Evolutionary conservation across 2,888 invertebrate species (phyloP).

Genomic region (Hermaeophaga mercurialis): DNA sequence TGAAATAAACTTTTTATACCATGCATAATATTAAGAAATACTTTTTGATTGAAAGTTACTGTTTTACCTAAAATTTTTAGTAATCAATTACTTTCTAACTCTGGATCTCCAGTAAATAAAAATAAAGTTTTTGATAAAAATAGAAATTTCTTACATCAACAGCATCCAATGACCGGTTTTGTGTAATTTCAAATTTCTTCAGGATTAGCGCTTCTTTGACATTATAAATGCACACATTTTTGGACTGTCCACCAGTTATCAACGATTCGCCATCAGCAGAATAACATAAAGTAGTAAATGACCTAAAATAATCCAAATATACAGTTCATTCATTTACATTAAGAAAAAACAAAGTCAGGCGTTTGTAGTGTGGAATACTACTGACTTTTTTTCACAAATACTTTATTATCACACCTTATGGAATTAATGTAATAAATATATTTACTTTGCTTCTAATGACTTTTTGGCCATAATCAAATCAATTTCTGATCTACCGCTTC

Average conservation of each 20-base stretch:
- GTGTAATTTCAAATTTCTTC: slow-evolving; percentile 92
- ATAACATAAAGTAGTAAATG: slow-evolving; percentile 90
- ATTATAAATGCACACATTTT: slow-evolving; percentile 94
- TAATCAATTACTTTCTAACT: too few species aligned
- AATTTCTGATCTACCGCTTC: slow-evolving; percentile 78
- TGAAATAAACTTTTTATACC: too few species aligned
- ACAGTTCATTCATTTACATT: not conserved
- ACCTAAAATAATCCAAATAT: slow-evolving; percentile 62
- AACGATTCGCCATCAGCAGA: slow-evolving; percentile 91
- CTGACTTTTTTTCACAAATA: too few species aligned
- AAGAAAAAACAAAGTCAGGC: slow-evolving; percentile 6
- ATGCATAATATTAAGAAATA: too few species aligned
- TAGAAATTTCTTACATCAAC: slow-evolving; percentile 73
- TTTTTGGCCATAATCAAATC: slow-evolving; percentile 89
- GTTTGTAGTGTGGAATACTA: too few species aligned
- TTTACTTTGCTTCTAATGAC: slow-evolving; percentile 83
- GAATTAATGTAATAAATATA: slow-evolving; percentile 26
- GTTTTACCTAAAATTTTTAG: too few species aligned
- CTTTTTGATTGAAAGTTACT: too few species aligned
- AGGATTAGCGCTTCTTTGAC: slow-evolving; percentile 80
- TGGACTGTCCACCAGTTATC: slow-evolving; percentile 91
- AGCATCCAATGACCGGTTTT: slow-evolving; percentile 93
- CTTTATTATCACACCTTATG: too few species aligned
- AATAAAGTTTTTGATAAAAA: too few species aligned
- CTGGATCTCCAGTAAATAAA: too few species aligned